Conservation (phyloP, 2,113 vertebrate genomes). For the Hippolais icterina region DNA sequence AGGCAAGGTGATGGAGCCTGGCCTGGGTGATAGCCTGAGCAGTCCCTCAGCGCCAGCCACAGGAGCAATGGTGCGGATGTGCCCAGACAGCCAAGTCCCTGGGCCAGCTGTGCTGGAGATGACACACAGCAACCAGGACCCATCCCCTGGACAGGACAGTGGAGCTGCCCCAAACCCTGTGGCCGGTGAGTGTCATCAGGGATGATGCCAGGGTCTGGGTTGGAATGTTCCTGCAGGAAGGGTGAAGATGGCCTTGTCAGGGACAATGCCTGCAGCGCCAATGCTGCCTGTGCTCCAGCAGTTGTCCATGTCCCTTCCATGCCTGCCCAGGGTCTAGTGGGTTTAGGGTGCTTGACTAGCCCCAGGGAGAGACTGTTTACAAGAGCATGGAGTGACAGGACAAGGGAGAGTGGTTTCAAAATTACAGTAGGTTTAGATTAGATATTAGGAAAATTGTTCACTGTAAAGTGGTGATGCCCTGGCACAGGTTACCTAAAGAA, state of each 20-base stretch:
- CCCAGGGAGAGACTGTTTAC: background rate
- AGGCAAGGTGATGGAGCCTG: background rate
- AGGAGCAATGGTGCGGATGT: accelerated
- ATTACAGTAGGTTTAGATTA: background rate
- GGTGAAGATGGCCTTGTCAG: background rate
- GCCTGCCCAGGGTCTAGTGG: accelerated
- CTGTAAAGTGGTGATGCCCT: background rate
- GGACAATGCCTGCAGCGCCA: background rate
- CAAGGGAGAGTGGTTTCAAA: background rate
- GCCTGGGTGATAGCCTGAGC: background rate
- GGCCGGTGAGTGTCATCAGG: slow-evolving; percentile 13
- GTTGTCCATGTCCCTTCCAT: background rate
- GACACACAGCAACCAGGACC: accelerated
- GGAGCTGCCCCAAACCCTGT: background rate
- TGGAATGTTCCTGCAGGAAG: background rate
- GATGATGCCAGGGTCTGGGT: background rate
- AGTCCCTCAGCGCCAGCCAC: background rate
- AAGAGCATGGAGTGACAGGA: background rate
- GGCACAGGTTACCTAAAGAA: background rate
- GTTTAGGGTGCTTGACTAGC: background rate
- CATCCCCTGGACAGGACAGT: background rate
- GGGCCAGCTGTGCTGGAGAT: background rate
- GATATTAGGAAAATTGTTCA: background rate
- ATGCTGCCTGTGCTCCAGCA: accelerated
- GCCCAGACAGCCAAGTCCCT: background rate